Evolutionary conservation across 2,888 invertebrate genomes (phyloP).

Genomic region (Xanthia icteritia): DNA sequence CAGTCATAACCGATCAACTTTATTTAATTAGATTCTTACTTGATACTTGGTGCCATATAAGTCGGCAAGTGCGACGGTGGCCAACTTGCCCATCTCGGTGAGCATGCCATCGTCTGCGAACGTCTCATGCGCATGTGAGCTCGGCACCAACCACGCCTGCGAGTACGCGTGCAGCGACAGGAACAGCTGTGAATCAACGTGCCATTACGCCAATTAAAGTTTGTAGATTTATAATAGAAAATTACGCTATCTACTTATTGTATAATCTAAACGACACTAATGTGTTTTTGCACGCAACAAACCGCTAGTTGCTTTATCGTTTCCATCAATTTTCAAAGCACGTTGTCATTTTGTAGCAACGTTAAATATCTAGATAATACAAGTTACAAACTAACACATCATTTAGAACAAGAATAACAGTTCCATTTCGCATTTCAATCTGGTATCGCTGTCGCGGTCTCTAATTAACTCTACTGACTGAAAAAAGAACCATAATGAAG

Average conservation of each 20-base stretch:
- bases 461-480: background rate
- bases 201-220: constrained; percentile 16
- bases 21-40: constrained; percentile 70
- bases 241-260: constrained; percentile 20
- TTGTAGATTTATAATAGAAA: constrained; percentile 31
- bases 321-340: constrained; percentile 14
- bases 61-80: constrained; percentile 91
- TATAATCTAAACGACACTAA: constrained; percentile 37
- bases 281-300: constrained; percentile 20
- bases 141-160: constrained; percentile 92
- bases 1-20: constrained; percentile 22
- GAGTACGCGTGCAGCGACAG: constrained; percentile 92
- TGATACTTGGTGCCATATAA: constrained; percentile 92
- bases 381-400: background rate
- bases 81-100: constrained; percentile 91
- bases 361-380: background rate
- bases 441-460: background rate
- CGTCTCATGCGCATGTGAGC: constrained; percentile 88
- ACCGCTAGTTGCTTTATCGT: constrained; percentile 3
- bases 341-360: background rate
- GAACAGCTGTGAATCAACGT: constrained; percentile 84
- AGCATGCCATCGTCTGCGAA: constrained; percentile 90
- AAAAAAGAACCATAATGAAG: background rate
- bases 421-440: background rate
- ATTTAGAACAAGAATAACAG: background rate